Conservation (phyloP, 2,113 vertebrate species). For the Rhinoptilus africanus region DNA sequence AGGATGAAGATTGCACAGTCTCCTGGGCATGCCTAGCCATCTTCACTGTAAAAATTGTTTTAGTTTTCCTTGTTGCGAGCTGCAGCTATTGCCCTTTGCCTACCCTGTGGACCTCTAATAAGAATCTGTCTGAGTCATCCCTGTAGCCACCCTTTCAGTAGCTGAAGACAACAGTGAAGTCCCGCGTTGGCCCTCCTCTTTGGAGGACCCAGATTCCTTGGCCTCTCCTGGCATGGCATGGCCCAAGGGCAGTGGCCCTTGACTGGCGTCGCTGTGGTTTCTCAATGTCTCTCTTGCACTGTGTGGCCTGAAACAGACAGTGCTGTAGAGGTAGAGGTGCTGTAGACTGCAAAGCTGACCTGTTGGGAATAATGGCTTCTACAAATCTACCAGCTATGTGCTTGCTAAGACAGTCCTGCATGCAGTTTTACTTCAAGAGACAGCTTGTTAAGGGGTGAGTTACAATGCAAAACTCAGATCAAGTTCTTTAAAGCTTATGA, state of each 20-base stretch:
- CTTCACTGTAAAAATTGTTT: background rate
- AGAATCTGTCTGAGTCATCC: background rate
- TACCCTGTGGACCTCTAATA: background rate
- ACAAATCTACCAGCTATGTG: fast-evolving
- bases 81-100: background rate
- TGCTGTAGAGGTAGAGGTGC: no score
- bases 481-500: background rate
- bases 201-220: background rate
- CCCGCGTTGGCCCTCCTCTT: background rate
- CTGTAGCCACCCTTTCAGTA: fast-evolving
- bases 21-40: background rate
- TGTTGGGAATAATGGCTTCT: fast-evolving
- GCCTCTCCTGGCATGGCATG: fast-evolving
- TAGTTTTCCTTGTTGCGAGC: background rate
- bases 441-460: background rate
- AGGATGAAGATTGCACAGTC: background rate
- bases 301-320: background rate
- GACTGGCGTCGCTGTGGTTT: background rate
- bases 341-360: background rate
- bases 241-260: background rate
- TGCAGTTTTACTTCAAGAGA: background rate
- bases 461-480: background rate
- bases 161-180: background rate
- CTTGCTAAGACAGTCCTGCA: background rate
- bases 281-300: background rate